phyloP scores from a whole-genome alignment of 2,113 vertebrate genomes.

The Hydropotes inermis region DNA sequence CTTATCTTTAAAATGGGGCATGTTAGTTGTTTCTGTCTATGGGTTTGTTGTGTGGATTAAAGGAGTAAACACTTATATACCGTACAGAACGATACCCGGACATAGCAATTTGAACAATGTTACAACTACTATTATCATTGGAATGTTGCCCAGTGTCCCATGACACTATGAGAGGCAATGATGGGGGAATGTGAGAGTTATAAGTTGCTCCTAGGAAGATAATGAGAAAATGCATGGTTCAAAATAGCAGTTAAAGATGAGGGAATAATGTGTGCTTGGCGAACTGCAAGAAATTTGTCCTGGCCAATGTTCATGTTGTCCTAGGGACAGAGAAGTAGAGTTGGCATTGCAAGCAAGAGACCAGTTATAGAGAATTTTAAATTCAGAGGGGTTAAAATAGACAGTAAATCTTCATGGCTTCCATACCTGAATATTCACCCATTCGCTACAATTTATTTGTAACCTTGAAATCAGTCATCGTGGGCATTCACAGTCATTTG shows the following conservation, averaged over 20 bases:
- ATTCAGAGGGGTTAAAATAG: background rate
- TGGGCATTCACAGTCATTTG: background rate
- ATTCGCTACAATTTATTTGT: background rate
- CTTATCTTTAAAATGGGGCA: background rate
- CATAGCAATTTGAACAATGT: too few species aligned
- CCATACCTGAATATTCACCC: background rate
- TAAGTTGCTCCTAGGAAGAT: background rate
- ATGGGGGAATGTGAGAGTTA: background rate
- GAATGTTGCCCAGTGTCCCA: background rate
- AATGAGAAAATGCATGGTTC: background rate
- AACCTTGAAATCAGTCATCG: background rate
- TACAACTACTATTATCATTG: background rate
- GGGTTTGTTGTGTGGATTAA: background rate
- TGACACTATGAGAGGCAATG: background rate
- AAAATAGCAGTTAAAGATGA: background rate
- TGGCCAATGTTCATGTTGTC: rapidly evolving
- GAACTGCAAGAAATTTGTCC: background rate
- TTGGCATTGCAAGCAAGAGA: background rate
- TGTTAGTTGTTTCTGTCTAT: background rate
- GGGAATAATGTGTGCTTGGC: background rate
- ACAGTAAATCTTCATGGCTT: background rate
- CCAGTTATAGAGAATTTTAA: background rate
- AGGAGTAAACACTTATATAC: background rate
- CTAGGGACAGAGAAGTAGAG: background rate
- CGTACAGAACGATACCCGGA: background rate